A percentile compares a stretch with the other conserved stretches of the same genome.
phyloP scores from a whole-genome alignment of 2,888 invertebrate genomes.

The Eumacrocentrus americanus region DNA sequence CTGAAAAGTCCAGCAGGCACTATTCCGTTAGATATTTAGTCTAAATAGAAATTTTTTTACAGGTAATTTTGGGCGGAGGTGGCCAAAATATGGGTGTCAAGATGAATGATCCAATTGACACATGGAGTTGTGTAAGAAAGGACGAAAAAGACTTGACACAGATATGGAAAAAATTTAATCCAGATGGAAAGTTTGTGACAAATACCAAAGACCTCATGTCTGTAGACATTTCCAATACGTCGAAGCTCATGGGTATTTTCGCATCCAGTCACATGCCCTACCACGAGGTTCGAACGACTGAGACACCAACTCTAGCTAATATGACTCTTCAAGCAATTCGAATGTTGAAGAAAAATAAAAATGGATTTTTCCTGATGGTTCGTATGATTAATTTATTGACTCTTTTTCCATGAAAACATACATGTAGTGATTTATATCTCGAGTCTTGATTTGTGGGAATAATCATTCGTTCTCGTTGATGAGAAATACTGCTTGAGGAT shows the following conservation, averaged over 20 bases:
- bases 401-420: neutral
- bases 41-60: neutral
- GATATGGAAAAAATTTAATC: conserved; percentile 64
- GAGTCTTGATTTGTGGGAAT: neutral
- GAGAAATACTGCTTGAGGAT: neutral
- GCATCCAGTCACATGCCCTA: conserved; percentile 67
- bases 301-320: conserved; percentile 66
- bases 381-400: conserved; percentile 28
- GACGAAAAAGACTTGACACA: conserved; percentile 67
- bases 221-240: conserved; percentile 59
- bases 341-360: conserved; percentile 61
- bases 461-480: neutral
- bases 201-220: conserved; percentile 58
- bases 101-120: conserved; percentile 37
- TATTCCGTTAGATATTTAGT: neutral
- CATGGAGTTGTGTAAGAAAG: conserved; percentile 59
- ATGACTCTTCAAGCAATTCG: conserved; percentile 69
- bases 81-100: conserved; percentile 61
- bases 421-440: neutral
- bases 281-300: conserved; percentile 61
- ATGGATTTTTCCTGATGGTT: conserved; percentile 66
- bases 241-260: conserved; percentile 66
- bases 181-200: conserved; percentile 58
- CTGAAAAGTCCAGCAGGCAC: neutral
- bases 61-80: conserved; percentile 71